Conservation (phyloP, 2,113 vertebrate species). For the Aspiorhynchus laticeps region DNA sequence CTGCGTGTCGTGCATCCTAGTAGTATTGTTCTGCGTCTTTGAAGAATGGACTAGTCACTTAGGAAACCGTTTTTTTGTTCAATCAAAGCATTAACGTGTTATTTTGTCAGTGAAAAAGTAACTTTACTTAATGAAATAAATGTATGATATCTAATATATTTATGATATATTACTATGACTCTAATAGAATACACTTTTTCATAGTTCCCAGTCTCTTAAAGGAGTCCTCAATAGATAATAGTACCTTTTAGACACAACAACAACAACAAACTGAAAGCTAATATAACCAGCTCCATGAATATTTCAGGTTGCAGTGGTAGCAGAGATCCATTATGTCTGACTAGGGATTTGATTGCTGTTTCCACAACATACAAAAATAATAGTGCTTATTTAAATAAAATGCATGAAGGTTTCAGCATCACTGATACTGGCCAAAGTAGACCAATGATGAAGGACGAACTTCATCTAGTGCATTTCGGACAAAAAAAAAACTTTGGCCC, state of each 20-base stretch:
- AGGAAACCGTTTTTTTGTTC: not conserved
- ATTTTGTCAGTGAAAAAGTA: not conserved
- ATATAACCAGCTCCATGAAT: conserved; percentile 1
- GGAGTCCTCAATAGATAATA: not conserved
- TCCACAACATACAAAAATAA: not conserved
- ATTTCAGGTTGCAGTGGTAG: not conserved
- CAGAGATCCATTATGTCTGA: conserved; percentile 23
- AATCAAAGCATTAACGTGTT: not conserved
- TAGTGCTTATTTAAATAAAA: not conserved
- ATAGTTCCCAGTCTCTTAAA: not conserved
- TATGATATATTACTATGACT: no score
- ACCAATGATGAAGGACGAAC: not conserved
- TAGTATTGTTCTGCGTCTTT: conserved; percentile 16
- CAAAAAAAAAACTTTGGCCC: not conserved
- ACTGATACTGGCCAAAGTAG: not conserved
- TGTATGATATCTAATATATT: no score
- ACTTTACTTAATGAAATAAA: not conserved
- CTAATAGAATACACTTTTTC: not conserved
- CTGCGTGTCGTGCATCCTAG: not conserved
- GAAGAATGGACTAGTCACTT: not conserved
- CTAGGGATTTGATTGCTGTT: not conserved
- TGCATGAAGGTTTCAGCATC: not conserved
- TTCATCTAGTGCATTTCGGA: not conserved
- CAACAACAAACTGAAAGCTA: not conserved
- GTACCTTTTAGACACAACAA: not conserved